phyloP scores from a whole-genome alignment of 1,140 invertebrate genomes.

The Bombus ignitus region DNA sequence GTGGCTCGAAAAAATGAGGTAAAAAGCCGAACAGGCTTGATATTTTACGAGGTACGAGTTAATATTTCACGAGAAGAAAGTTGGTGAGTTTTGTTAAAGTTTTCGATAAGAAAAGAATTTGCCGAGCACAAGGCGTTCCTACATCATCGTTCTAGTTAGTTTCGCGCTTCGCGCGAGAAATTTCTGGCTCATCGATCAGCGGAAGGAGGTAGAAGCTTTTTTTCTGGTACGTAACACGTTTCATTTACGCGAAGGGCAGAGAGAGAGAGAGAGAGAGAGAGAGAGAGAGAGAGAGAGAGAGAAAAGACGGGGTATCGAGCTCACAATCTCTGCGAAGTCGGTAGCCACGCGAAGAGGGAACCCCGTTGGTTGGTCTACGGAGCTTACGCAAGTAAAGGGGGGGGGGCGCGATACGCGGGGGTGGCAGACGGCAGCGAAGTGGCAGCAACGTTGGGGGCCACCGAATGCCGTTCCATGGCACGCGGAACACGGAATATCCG shows the following conservation, averaged over 20 bases:
- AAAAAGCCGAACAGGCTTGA: too few relatives aligned
- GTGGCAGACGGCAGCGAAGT: conserved; percentile 58
- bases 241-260: conserved; percentile 58
- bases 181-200: conserved; percentile 63
- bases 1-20: too few relatives aligned
- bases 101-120: background rate
- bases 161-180: conserved; percentile 25
- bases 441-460: conserved; percentile 61
- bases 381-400: conserved; percentile 43
- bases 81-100: background rate
- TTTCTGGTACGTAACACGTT: conserved; percentile 64
- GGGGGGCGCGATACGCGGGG: conserved; percentile 46
- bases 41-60: too few relatives aligned
- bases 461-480: conserved; percentile 72
- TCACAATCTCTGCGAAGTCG: conserved; percentile 34
- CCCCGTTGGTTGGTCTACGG: conserved; percentile 34
- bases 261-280: background rate
- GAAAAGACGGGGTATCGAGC: conserved; percentile 16
- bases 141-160: background rate
- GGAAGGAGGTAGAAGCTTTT: conserved; percentile 52
- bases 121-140: background rate
- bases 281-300: background rate
- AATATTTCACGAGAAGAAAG: background rate
- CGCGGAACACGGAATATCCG: conserved; percentile 79
- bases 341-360: conserved; percentile 43